Conservation (phyloP, 2,797 vertebrate genomes). For the Bufotes viridis region DNA sequence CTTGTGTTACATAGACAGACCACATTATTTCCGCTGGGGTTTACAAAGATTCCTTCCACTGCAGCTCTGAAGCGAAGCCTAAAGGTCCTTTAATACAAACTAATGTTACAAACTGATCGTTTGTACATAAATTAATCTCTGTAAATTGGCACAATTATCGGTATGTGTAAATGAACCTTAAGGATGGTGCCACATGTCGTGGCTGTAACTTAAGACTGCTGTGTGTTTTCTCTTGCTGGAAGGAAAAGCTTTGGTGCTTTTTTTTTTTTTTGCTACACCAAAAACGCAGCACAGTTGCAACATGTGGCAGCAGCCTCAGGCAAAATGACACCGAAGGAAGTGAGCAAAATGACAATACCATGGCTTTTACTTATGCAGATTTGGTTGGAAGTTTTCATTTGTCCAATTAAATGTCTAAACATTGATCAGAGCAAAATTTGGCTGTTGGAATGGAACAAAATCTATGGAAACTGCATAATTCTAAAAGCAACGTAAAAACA, state of each 20-base stretch:
- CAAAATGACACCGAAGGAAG: background rate
- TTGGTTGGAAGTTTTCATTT: background rate
- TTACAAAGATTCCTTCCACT: conserved; percentile 32
- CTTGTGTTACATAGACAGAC: conserved; percentile 13
- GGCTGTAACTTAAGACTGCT: too few species aligned
- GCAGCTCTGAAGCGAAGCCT: background rate
- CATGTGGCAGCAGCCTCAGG: background rate
- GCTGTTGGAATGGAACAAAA: background rate
- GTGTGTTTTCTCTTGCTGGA: too few species aligned
- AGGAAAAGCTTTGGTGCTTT: too few species aligned
- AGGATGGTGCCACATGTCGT: too few species aligned
- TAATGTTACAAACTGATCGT: too few species aligned
- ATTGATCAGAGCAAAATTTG: background rate
- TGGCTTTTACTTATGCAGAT: background rate
- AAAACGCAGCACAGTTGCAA: too few species aligned
- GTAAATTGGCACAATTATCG: too few species aligned
- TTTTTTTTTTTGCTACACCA: too few species aligned
- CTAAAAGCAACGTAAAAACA: background rate
- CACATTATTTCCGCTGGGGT: conserved; percentile 20
- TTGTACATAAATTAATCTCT: too few species aligned
- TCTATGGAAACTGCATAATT: background rate
- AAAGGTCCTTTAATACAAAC: too few species aligned
- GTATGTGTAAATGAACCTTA: too few species aligned
- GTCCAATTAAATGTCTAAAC: background rate
- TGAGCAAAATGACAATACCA: background rate